Percentiles rank a stretch among this genome's conserved stretches.
Evolutionary conservation across 2,113 vertebrate genomes (phyloP).

Genomic region (Suncus etruscus): DNA sequence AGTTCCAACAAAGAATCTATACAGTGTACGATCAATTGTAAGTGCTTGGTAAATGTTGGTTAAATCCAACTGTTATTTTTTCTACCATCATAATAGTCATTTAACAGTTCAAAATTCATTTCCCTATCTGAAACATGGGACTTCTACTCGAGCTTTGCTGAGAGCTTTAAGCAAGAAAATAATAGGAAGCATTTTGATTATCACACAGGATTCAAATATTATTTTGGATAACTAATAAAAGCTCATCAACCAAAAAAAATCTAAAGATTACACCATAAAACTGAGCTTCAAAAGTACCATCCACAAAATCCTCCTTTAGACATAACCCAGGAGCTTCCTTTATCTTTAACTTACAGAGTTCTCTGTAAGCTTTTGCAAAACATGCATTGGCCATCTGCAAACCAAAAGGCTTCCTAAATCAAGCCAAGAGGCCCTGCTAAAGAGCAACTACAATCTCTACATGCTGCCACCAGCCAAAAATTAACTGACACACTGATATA

Average conservation of each 20-base stretch:
- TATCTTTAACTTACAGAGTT: conserved; percentile 36
- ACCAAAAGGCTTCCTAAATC: not conserved
- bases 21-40: not conserved
- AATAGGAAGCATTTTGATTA: not conserved
- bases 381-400: conserved; percentile 58
- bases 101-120: conserved; percentile 30
- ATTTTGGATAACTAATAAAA: not conserved
- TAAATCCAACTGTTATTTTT: not conserved
- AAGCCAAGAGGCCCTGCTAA: conserved; percentile 10
- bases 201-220: not conserved
- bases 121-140: conserved; percentile 41
- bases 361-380: conserved; percentile 65
- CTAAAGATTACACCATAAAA: conserved; percentile 49
- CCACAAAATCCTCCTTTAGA: conserved; percentile 25
- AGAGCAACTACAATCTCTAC: not conserved
- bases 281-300: conserved; percentile 10
- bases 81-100: conserved; percentile 42
- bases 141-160: not conserved
- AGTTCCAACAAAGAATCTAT: not conserved
- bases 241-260: not conserved
- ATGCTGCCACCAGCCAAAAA: conserved; percentile 28
- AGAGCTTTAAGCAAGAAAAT: conserved; percentile 21
- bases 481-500: not conserved
- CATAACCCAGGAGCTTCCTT: not conserved
- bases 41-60: not conserved